Evolutionary conservation across 2,888 invertebrate species (phyloP).

Genomic region (Chrysolina oricalcia): DNA sequence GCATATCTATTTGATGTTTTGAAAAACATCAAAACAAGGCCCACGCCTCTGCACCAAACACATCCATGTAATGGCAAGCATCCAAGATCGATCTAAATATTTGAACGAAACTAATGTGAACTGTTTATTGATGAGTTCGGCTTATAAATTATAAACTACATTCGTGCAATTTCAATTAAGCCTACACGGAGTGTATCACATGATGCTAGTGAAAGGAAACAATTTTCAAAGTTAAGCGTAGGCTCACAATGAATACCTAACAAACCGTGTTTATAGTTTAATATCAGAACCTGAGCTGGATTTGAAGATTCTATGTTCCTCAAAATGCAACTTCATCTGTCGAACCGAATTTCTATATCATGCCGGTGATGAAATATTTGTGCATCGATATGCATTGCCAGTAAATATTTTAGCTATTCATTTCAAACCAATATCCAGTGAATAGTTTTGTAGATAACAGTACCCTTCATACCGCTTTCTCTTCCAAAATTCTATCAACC

Average conservation of each 20-base stretch:
- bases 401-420: too few relatives aligned
- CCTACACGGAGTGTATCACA: not conserved
- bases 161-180: not conserved
- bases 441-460: too few relatives aligned
- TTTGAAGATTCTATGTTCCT: not conserved
- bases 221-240: not conserved
- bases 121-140: conserved; percentile 19
- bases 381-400: too few relatives aligned
- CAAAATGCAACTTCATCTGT: too few relatives aligned
- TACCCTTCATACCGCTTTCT: too few relatives aligned
- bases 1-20: conserved; percentile 2
- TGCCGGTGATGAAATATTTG: too few relatives aligned
- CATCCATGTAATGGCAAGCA: not conserved
- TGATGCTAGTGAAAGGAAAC: not conserved
- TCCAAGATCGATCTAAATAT: conserved; percentile 18
- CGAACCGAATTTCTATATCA: too few relatives aligned
- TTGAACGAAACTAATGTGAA: conserved; percentile 11
- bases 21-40: conserved; percentile 15
- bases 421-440: too few relatives aligned
- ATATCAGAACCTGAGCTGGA: not conserved
- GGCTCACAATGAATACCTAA: not conserved
- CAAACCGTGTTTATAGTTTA: not conserved
- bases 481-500: too few relatives aligned
- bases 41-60: conserved; percentile 17
- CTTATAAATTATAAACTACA: not conserved